phyloP scores from a whole-genome alignment of 2,113 vertebrate species.

The Formicarius rufipectus region DNA sequence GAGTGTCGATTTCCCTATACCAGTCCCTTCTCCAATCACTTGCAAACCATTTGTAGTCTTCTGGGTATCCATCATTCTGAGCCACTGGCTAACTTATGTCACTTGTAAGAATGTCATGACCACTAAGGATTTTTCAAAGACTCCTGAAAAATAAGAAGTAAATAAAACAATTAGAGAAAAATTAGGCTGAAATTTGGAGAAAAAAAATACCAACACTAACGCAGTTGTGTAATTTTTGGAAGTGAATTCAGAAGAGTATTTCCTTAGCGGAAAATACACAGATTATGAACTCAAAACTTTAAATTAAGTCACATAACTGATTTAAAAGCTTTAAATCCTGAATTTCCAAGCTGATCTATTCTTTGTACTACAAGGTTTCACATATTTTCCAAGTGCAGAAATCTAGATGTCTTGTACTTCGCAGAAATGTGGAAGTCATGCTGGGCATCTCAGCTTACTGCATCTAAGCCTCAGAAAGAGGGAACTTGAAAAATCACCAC shows the following conservation, averaged over 20 bases:
- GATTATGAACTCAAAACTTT: not conserved
- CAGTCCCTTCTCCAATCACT: slow-evolving; percentile 91
- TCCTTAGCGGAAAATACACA: not conserved
- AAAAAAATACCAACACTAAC: not conserved
- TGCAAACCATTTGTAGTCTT: slow-evolving; percentile 87
- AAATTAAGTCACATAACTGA: not conserved
- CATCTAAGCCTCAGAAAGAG: not conserved
- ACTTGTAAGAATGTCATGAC: slow-evolving; percentile 82
- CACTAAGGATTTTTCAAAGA: slow-evolving; percentile 82
- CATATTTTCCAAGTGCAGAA: not conserved
- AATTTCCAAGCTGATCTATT: not conserved
- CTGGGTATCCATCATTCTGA: slow-evolving; percentile 78
- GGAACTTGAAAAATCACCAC: not conserved
- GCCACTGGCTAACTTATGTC: slow-evolving; percentile 88
- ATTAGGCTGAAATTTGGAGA: not conserved
- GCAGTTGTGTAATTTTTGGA: not conserved
- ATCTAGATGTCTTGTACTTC: not conserved
- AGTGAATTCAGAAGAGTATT: not conserved
- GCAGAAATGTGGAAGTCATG: not conserved
- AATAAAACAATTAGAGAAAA: slow-evolving; percentile 77
- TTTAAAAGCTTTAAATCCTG: not conserved
- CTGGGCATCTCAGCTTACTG: not conserved
- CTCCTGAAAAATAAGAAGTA: slow-evolving; percentile 82
- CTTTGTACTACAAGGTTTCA: not conserved
- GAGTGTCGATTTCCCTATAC: slow-evolving; percentile 89